Evolutionary conservation across 23 tunicate genomes (phyloP).

Genomic region (Halocynthia roretzi): DNA sequence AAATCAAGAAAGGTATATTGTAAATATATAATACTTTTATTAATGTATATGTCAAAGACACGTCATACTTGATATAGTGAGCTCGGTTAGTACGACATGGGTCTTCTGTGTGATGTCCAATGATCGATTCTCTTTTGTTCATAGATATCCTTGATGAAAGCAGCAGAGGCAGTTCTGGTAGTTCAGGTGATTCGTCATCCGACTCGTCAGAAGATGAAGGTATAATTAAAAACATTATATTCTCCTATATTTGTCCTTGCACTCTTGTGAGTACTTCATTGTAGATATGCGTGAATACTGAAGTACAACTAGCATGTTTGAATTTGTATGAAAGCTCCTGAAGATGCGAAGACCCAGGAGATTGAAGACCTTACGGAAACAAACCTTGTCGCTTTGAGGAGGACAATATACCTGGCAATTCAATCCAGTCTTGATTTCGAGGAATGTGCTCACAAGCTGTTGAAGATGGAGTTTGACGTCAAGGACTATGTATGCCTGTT

Average conservation of each 20-base stretch:
- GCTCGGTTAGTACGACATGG: neutral
- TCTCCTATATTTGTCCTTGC: too few species aligned
- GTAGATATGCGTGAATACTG: too few species aligned
- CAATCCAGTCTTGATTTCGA: constrained; percentile 93
- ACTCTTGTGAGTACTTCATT: too few species aligned
- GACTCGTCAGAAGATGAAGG: constrained; percentile 48
- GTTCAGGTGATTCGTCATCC: constrained; percentile 37
- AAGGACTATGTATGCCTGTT: constrained; percentile 69
- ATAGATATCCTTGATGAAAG: constrained; percentile 76
- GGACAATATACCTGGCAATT: constrained; percentile 88
- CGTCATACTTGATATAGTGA: neutral
- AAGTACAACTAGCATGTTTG: too few species aligned
- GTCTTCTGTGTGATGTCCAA: neutral
- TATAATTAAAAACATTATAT: constrained; percentile 2
- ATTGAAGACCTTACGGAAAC: constrained; percentile 85
- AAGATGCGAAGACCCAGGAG: constrained; percentile 34
- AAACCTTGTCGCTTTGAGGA: constrained; percentile 66
- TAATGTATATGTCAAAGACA: neutral
- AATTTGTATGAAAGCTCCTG: neutral
- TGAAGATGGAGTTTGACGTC: constrained; percentile 93
- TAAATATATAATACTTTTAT: neutral
- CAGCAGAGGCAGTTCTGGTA: constrained; percentile 46
- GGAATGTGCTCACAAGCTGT: constrained; percentile 91
- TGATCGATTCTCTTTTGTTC: neutral
- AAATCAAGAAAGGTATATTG: constrained; percentile 57